A percentile compares a stretch with the other conserved stretches of the same genome.
These are phyloP conservation scores for Drosophila phalerata DNA, from an alignment of 2,888 invertebrate genomes.

Conservation along the genomic window DNA sequence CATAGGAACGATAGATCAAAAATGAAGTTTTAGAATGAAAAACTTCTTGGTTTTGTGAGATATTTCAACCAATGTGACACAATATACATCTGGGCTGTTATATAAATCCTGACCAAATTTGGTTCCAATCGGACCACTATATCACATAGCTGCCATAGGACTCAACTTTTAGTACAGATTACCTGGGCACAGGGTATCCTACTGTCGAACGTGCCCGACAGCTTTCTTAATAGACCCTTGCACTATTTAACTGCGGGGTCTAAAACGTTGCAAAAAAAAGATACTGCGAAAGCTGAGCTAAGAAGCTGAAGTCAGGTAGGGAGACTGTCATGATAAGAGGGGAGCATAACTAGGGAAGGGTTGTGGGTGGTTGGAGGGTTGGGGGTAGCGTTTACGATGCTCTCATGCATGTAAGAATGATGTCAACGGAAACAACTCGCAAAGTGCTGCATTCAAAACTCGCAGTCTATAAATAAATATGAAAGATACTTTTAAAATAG, in stretches of 20 bases:
- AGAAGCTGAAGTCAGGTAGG: neutral
- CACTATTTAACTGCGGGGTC: neutral
- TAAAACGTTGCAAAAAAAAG: neutral
- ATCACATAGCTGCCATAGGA: too few relatives aligned
- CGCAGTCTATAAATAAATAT: conserved; percentile 13
- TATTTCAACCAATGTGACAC: too few relatives aligned
- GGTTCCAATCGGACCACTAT: too few relatives aligned
- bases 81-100: too few relatives aligned
- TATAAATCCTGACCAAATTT: too few relatives aligned
- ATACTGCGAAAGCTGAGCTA: neutral
- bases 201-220: too few relatives aligned
- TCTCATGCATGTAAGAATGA: conserved; percentile 56
- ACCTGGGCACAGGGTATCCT: too few relatives aligned
- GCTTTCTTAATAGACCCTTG: too few relatives aligned
- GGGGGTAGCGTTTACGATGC: conserved; percentile 28
- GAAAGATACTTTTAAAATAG: conserved; percentile 11
- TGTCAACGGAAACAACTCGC: conserved; percentile 49
- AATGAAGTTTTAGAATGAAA: too few relatives aligned
- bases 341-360: neutral
- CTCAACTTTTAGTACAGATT: too few relatives aligned
- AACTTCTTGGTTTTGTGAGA: too few relatives aligned
- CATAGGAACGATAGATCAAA: too few relatives aligned
- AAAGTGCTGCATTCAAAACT: conserved; percentile 40
- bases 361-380: neutral
- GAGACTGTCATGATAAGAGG: neutral